Base-by-base conservation (phyloP, 2,113 vertebrate genomes). In the Phasianus colchicus region DNA sequence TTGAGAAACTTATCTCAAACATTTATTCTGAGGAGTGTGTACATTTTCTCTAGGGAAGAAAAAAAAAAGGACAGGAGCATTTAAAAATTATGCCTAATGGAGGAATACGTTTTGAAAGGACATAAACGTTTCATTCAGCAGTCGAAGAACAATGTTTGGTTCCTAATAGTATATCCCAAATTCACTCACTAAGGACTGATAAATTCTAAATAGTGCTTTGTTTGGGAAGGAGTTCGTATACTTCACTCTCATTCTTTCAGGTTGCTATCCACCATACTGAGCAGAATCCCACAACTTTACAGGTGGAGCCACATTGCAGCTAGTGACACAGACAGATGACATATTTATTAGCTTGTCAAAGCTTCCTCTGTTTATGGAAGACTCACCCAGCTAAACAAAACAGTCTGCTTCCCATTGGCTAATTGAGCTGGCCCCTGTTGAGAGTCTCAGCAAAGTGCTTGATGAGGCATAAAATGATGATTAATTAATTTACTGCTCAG, bases 391-490 rank as follows among this genome's bases (percentile, higher is more conserved):
- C 98, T 98, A 99, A 99, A 98, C 98, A 98, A 99, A 99, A 99
- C 98, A 99, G 98, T 98, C 98, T 97, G 98, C 98, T 98, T 98
- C 96, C 95, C 98, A 98, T 98, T 98, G 98, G 98, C 98, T 99
- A 98, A 98, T 98, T 98, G 98, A 97, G 96, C 94, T 88, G 97
- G 98, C 97, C 97, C 98, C 98, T 94, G 97, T 97, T 95, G 98
- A 98, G 99, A 98, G 97, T 96, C 97, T 98, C 96, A 96, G 99
- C 99, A 99, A 98, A 98, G 98, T 96, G 99, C 98, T 99, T 99
- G 99, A 99, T 99, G 99, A 99, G 99, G 99, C 99, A 99, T 99
- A 99, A 99, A 99, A 99, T 98, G 98, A 99, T 99, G 99, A 99
- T 99, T 99, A 99, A 99, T 99, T 99, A 99, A 99, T 99, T 99